phyloP scores from a whole-genome alignment of 2,888 invertebrate species.

The Eumerus sabulonum region DNA sequence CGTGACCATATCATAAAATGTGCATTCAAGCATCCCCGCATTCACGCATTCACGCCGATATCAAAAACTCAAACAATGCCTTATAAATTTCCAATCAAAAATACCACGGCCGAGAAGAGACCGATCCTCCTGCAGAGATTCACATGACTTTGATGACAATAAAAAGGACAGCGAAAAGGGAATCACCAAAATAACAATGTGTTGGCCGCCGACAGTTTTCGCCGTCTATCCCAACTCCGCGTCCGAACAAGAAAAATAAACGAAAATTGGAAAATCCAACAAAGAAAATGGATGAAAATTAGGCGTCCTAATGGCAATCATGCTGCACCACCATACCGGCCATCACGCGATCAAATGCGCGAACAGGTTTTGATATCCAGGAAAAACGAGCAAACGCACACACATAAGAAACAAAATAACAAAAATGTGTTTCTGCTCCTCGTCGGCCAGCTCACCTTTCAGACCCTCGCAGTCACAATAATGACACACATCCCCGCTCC shows the following conservation, averaged over 20 bases:
- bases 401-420: constrained; percentile 24
- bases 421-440: constrained; percentile 15
- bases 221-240: constrained; percentile 22
- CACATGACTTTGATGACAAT: constrained; percentile 48
- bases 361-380: constrained; percentile 65
- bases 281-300: constrained; percentile 59
- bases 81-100: constrained; percentile 58
- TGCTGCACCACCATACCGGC: constrained; percentile 25
- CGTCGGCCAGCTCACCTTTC: neutral
- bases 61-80: constrained; percentile 56
- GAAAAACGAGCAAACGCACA: constrained; percentile 32
- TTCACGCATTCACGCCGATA: constrained; percentile 45
- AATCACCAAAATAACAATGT: constrained; percentile 33
- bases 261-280: constrained; percentile 35
- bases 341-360: constrained; percentile 66
- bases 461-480: constrained; percentile 56
- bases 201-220: constrained; percentile 26
- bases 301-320: constrained; percentile 57
- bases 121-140: constrained; percentile 48
- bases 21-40: constrained; percentile 45
- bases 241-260: neutral
- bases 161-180: constrained; percentile 54
- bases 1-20: constrained; percentile 51
- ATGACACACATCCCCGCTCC: constrained; percentile 52
- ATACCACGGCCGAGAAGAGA: constrained; percentile 23